Evolutionary conservation across 92 coral and sea anemone genomes (phyloP).

Genomic region (Hydrozoanthus gracilis): DNA sequence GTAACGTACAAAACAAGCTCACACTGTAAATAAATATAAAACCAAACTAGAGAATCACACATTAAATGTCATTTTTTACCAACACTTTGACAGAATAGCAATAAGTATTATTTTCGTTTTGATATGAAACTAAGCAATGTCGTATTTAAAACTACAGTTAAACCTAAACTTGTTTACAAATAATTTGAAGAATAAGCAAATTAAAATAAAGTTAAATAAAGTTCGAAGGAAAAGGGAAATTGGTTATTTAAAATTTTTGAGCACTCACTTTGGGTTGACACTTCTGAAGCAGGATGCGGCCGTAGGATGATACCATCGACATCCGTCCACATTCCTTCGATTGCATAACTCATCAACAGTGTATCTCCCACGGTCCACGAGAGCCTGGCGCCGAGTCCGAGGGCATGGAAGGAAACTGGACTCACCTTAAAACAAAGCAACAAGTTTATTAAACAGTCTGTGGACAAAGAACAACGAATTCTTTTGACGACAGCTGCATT

Average conservation of each 20-base stretch:
- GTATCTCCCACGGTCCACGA: constrained; percentile 51
- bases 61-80: too few relatives aligned
- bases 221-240: too few relatives aligned
- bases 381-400: constrained; percentile 48
- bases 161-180: too few relatives aligned
- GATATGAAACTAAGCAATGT: too few relatives aligned
- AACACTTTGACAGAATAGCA: too few relatives aligned
- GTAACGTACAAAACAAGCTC: background rate
- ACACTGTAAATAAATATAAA: background rate
- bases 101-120: too few relatives aligned
- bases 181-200: too few relatives aligned
- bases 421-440: background rate
- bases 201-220: too few relatives aligned
- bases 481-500: background rate
- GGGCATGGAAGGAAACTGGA: constrained; percentile 45
- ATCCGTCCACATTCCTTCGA: constrained; percentile 48
- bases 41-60: background rate
- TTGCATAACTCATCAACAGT: constrained; percentile 51
- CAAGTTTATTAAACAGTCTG: background rate
- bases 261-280: constrained; percentile 70
- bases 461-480: background rate
- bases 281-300: constrained; percentile 73
- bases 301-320: constrained; percentile 64
- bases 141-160: too few relatives aligned
- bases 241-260: too few relatives aligned